A percentile compares a stretch with the other conserved stretches of the same genome.
Conservation (phyloP, 2,113 vertebrate species). For the Pituophis catenifer region DNA sequence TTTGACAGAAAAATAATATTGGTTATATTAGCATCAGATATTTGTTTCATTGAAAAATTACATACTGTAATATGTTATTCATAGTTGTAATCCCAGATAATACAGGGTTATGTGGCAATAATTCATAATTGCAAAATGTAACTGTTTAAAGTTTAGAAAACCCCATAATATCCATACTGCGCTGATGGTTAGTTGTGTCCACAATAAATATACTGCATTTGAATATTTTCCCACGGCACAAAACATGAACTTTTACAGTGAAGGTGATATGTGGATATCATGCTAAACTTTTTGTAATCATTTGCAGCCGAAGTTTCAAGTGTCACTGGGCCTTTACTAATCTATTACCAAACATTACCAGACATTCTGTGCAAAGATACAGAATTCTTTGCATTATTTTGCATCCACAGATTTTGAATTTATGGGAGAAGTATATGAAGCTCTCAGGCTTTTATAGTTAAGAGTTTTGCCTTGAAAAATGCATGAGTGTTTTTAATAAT, state of each 20-base stretch:
- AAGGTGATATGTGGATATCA: constrained; percentile 1
- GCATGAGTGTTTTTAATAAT: constrained; percentile 40
- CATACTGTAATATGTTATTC: neutral
- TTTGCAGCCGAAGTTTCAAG: neutral
- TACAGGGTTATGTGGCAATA: constrained; percentile 17
- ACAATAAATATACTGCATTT: neutral
- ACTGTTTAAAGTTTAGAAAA: constrained; percentile 4
- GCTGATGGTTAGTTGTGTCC: neutral
- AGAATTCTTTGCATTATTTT: constrained; percentile 28
- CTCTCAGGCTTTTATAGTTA: constrained; percentile 34
- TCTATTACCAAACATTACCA: neutral
- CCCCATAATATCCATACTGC: neutral
- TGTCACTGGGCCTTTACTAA: neutral
- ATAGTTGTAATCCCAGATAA: constrained; percentile 12
- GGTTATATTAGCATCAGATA: constrained; percentile 21
- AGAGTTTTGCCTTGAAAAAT: constrained; percentile 54
- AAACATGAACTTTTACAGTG: constrained; percentile 24
- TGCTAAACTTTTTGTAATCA: constrained; percentile 31
- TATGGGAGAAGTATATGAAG: constrained; percentile 29
- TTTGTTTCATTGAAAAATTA: constrained; percentile 25
- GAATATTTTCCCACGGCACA: constrained; percentile 29
- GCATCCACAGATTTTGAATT: constrained; percentile 26
- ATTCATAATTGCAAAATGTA: constrained; percentile 9
- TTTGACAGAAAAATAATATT: neutral
- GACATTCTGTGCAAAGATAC: neutral